Evolutionary conservation across 2,888 invertebrate species (phyloP), one percentile per base, ranked within the genome.

Genomic region (Anoncus sp.): DNA sequence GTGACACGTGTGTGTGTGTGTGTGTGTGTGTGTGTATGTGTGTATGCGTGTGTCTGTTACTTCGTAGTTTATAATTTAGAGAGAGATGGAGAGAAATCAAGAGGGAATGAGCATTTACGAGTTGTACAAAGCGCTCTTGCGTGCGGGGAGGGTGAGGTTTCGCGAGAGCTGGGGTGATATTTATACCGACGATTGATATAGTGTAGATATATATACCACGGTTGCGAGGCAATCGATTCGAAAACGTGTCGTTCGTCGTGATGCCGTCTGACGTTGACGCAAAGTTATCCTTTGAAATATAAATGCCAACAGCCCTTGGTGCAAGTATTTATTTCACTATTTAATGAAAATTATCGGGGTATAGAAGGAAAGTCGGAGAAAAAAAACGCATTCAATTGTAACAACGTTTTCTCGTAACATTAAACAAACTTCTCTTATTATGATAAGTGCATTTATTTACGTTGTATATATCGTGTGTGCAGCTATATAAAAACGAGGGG

Each of bases 61-160:
- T 49, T 14, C 24, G 35, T 45, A 73, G 69, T 77, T 79, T 77
- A 73, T 79, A 79, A 67, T 79, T 79, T 66, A 79, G 60, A 72
- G 69, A 9, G 72, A 70, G 55, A 43, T 35, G 43, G 35, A 10
- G 47, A 40, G n/a, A 70, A 43, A 67, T 74, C 55, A 62, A 24
- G 59, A 65, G 35, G 67, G 63, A 77, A 70, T 62, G 74, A 74
- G 55, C 70, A 51, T 67, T 79, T 72, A 45, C 71, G 67, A 72
- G 71, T 71, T 71, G 53, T 57, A 43, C 67, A 60, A n/a, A 51
- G 22, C 38, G 60, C 22, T 45, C 18, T 35, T 18, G 10, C 18
- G 35, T 14, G 53, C 47, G 78, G 62, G 65, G 40, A 60, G 45
- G 53, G 47, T 49, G 47, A 63, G 55, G 24, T 55, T 49, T 24